Conservation (phyloP, 2,113 vertebrate species). For the Excalfactoria chinensis region DNA sequence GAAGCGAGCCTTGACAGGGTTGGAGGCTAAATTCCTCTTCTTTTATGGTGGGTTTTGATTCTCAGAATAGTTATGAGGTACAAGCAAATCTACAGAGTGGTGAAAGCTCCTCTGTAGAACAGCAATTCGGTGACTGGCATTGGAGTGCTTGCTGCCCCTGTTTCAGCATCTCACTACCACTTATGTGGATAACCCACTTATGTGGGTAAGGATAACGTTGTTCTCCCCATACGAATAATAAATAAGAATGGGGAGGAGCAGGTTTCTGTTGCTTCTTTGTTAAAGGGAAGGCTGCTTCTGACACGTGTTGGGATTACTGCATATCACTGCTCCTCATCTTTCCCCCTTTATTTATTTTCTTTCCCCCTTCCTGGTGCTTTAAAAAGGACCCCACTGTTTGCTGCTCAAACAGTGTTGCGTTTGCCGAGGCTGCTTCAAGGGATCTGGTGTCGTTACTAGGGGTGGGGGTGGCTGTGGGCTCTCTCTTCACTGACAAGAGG, state of each 20-base stretch:
- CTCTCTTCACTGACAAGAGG: neutral
- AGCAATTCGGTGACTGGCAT: too few species aligned
- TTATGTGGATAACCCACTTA: too few species aligned
- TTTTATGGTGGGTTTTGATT: neutral
- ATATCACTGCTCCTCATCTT: neutral
- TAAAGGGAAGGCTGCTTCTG: neutral
- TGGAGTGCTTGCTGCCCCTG: too few species aligned
- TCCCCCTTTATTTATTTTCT: neutral
- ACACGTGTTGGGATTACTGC: neutral
- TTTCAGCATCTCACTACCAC: neutral
- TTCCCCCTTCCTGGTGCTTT: slow-evolving; percentile 2
- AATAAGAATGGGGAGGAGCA: neutral
- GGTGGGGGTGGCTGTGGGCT: slow-evolving; percentile 45
- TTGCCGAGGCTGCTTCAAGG: neutral
- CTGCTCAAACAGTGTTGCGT: slow-evolving; percentile 13
- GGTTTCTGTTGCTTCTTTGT: neutral
- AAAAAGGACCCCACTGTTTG: slow-evolving; percentile 35
- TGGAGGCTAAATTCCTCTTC: neutral
- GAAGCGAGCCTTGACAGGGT: neutral
- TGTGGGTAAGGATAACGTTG: neutral
- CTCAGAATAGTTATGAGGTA: neutral
- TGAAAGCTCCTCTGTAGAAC: neutral
- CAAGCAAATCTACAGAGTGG: neutral
- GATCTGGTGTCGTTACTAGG: slow-evolving; percentile 20
- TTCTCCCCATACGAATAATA: neutral